Conservation (phyloP, 1,140 invertebrate genomes). For the Centruroides vittatus region DNA sequence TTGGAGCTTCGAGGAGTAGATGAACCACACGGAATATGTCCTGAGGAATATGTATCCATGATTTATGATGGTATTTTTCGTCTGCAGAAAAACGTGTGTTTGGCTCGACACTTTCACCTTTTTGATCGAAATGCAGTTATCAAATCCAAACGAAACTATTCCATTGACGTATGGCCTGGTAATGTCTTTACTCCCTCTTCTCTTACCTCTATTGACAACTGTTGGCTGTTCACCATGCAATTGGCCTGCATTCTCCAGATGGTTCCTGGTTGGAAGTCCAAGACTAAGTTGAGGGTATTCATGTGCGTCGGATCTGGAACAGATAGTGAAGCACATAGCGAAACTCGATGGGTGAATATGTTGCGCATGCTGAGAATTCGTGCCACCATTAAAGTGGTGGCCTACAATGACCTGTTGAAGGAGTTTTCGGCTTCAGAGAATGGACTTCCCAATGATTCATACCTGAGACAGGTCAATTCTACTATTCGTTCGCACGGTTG, state of each 20-base stretch:
- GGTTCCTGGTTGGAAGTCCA: conserved; percentile 55
- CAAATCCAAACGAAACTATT: conserved; percentile 36
- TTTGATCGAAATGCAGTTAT: conserved; percentile 42
- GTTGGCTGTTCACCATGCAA: conserved; percentile 82
- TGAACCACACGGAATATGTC: conserved; percentile 23
- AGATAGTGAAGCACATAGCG: conserved; percentile 32
- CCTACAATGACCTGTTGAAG: conserved; percentile 34
- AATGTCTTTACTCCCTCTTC: conserved; percentile 62
- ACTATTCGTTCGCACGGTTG: conserved; percentile 53
- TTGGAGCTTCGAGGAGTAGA: conserved; percentile 24
- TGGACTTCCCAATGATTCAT: conserved; percentile 2
- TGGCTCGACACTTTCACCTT: conserved; percentile 78
- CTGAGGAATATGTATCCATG: conserved; percentile 72
- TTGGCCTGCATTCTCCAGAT: conserved; percentile 93
- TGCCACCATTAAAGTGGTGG: conserved; percentile 38
- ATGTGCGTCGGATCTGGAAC: conserved; percentile 40
- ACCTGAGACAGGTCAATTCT: conserved; percentile 48
- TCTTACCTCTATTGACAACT: conserved; percentile 60
- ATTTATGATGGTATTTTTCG: conserved; percentile 63
- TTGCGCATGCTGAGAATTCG: conserved; percentile 40
- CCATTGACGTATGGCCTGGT: conserved; percentile 95
- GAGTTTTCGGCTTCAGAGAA: neutral
- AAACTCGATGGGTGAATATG: conserved; percentile 36
- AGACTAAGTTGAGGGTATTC: conserved; percentile 64
- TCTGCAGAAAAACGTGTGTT: conserved; percentile 86